Conservation (phyloP, 2,797 vertebrate species). For the Falco naumanni region DNA sequence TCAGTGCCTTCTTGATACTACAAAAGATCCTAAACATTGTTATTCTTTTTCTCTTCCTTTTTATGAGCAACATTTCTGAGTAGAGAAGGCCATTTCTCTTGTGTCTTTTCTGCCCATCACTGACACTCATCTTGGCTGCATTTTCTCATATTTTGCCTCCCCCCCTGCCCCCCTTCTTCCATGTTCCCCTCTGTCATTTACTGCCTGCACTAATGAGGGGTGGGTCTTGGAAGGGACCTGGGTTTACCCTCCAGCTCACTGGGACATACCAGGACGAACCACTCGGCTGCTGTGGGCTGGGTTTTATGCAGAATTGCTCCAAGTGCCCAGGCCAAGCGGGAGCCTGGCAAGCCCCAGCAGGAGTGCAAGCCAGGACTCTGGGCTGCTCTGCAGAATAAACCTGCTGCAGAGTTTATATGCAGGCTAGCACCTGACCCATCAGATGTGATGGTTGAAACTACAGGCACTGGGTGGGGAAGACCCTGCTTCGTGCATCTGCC, state of each 20-base stretch:
- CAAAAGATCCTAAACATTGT: neutral
- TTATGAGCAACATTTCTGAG: neutral
- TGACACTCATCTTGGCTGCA: neutral
- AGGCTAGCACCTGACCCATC: neutral
- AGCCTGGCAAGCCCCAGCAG: neutral
- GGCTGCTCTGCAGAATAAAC: neutral
- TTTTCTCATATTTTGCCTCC: neutral
- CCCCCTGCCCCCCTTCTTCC: neutral
- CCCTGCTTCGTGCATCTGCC: neutral
- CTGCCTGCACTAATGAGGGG: accelerated
- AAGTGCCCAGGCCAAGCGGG: neutral
- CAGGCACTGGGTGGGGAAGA: neutral
- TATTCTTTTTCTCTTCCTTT: neutral
- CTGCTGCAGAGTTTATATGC: neutral
- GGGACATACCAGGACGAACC: accelerated
- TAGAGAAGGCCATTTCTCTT: neutral
- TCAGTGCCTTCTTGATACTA: neutral
- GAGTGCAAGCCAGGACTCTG: neutral
- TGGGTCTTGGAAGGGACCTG: neutral
- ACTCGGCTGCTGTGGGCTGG: neutral
- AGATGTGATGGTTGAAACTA: neutral
- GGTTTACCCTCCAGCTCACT: neutral
- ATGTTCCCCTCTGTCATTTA: neutral
- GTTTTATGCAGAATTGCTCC: neutral
- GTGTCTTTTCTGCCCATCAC: neutral